Conservation (phyloP, 2,888 invertebrate species). For the Cataglyphis albicans region DNA sequence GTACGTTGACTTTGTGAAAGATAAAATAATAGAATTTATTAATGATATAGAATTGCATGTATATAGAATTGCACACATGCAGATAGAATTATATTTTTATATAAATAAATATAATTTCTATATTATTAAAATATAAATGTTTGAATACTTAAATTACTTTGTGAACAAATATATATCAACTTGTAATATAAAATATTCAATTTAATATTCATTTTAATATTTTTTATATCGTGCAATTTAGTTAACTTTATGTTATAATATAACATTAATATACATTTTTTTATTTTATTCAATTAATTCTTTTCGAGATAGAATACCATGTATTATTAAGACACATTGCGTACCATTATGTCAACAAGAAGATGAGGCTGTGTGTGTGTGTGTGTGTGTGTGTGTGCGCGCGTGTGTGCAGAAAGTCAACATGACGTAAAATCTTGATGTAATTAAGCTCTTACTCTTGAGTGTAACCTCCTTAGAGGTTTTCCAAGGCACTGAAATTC, state of each 20-base stretch:
- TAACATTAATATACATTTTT: slow-evolving; percentile 15
- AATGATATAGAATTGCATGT: background rate
- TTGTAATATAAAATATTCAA: background rate
- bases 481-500: slow-evolving; percentile 81
- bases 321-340: background rate
- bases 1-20: slow-evolving; percentile 5
- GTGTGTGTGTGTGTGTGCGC: slow-evolving; percentile 1
- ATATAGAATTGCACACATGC: background rate
- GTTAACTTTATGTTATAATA: background rate
- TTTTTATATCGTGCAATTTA: background rate
- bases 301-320: background rate
- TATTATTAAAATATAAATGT: background rate
- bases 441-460: slow-evolving; percentile 79
- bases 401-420: slow-evolving; percentile 38
- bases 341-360: background rate
- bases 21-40: slow-evolving; percentile 25
- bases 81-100: background rate
- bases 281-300: background rate
- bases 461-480: slow-evolving; percentile 80
- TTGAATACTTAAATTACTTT: background rate
- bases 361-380: slow-evolving; percentile 6
- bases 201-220: background rate
- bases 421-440: slow-evolving; percentile 68
- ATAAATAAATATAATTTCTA: background rate
- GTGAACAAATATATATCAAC: background rate